Percentiles rank a stretch among this genome's conserved stretches.
Evolutionary conservation across 2,888 invertebrate species (phyloP).

Genomic region (Bellardia bayeri): DNA sequence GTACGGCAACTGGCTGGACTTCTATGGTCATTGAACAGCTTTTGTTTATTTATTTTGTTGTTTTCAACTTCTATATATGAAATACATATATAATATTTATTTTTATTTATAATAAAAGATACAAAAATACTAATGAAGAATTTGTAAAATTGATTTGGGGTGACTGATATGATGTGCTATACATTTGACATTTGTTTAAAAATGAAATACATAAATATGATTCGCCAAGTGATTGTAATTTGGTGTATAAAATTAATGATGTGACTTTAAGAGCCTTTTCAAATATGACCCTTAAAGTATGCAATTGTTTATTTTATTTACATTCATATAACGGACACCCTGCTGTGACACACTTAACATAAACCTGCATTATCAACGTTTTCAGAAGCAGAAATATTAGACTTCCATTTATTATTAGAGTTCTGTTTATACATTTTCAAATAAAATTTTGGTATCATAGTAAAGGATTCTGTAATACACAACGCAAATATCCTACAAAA

Average conservation of each 20-base stretch:
- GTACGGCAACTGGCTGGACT: constrained; percentile 61
- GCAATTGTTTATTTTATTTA: too few species aligned
- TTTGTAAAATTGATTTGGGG: constrained; percentile 56
- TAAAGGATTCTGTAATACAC: too few species aligned
- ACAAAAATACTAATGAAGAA: constrained; percentile 36
- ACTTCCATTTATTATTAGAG: too few species aligned
- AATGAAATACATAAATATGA: not conserved
- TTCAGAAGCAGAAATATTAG: too few species aligned
- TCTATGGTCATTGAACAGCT: constrained; percentile 70
- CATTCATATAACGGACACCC: too few species aligned
- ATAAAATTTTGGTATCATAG: too few species aligned
- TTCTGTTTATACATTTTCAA: too few species aligned
- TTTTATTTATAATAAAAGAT: constrained; percentile 34
- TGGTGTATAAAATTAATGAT: not conserved
- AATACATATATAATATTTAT: not conserved
- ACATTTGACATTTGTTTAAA: constrained; percentile 44
- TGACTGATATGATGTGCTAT: constrained; percentile 54
- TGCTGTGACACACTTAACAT: too few species aligned
- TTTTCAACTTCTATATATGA: constrained; percentile 67
- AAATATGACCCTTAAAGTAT: too few species aligned
- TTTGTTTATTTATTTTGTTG: constrained; percentile 45
- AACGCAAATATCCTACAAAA: too few species aligned
- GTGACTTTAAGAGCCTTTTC: too few species aligned
- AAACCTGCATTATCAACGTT: too few species aligned
- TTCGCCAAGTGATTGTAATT: not conserved